Percentiles rank a stretch among this genome's conserved stretches.
These are phyloP conservation scores for Eupithecia abbreviata DNA, from an alignment of 2,888 invertebrate genomes.

Conservation along the genomic window DNA sequence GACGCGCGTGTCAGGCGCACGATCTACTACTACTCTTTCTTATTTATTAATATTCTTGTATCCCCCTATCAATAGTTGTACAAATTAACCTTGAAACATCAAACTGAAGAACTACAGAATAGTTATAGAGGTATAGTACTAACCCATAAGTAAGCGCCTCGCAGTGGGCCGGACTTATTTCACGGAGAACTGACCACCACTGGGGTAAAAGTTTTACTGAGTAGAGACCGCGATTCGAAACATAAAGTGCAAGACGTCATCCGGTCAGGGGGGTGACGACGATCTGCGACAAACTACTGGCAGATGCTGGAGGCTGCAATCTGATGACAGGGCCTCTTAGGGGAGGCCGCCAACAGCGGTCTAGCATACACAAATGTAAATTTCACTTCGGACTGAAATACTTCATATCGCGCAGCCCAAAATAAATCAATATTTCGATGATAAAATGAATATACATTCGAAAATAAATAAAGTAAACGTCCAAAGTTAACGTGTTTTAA, in stretches of 20 bases:
- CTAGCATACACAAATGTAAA: no score
- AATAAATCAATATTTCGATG: no score
- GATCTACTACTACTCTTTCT: no score
- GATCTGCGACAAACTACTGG: neutral
- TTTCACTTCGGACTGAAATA: no score
- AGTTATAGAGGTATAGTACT: no score
- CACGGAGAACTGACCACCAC: neutral
- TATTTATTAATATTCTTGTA: no score
- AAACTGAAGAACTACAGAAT: no score
- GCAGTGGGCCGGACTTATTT: neutral
- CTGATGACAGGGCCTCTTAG: neutral
- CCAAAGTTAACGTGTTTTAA: neutral
- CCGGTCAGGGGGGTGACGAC: neutral
- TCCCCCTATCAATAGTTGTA: no score
- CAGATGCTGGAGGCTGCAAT: no score
- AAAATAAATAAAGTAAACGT: neutral
- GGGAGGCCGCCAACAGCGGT: neutral
- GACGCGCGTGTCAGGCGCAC: conserved; percentile 31
- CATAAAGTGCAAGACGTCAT: neutral
- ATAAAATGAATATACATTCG: no score
- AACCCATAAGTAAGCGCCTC: neutral
- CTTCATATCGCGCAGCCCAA: no score
- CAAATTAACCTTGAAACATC: no score
- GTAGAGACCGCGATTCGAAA: neutral
- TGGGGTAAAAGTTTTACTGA: neutral